These are phyloP conservation scores for Drosophila aldrichi DNA, from an alignment of 2,888 invertebrate genomes.

Conservation along the genomic window DNA sequence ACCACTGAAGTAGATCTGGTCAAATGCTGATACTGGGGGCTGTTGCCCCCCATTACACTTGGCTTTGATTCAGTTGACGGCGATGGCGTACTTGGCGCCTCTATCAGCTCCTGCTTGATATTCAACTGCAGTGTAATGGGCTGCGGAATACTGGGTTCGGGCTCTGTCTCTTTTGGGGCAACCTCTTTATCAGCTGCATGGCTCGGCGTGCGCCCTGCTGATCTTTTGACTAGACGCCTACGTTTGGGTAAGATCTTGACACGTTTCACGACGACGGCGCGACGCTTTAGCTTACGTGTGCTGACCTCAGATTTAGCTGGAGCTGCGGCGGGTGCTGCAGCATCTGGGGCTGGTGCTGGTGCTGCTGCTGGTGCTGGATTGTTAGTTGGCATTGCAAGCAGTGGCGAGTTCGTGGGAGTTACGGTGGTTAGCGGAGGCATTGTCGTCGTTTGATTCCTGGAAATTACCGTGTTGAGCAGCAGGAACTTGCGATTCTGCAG, in stretches of 20 bases:
- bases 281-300: slow-evolving; percentile 20
- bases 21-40: slow-evolving; percentile 29
- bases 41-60: too few relatives aligned
- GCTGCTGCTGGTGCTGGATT: neutral
- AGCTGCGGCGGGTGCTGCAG: neutral
- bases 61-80: neutral
- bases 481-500: slow-evolving; percentile 83
- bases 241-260: slow-evolving; percentile 45
- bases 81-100: neutral
- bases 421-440: slow-evolving; percentile 17
- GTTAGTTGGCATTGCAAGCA: slow-evolving; percentile 1
- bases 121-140: neutral
- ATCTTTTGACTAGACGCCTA: neutral
- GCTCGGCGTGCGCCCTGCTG: too few relatives aligned
- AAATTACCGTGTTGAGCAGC: slow-evolving; percentile 75
- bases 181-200: neutral
- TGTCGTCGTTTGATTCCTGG: slow-evolving; percentile 6
- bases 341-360: neutral
- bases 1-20: slow-evolving; percentile 28
- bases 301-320: neutral
- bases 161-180: neutral
- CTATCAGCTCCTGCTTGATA: slow-evolving; percentile 30
- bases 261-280: slow-evolving; percentile 34
- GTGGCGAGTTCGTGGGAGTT: slow-evolving; percentile 39
- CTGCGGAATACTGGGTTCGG: slow-evolving; percentile 9